These are phyloP conservation scores for Hydrotaea cyrtoneurina DNA, from an alignment of 2,888 invertebrate genomes.

Conservation along the genomic window DNA sequence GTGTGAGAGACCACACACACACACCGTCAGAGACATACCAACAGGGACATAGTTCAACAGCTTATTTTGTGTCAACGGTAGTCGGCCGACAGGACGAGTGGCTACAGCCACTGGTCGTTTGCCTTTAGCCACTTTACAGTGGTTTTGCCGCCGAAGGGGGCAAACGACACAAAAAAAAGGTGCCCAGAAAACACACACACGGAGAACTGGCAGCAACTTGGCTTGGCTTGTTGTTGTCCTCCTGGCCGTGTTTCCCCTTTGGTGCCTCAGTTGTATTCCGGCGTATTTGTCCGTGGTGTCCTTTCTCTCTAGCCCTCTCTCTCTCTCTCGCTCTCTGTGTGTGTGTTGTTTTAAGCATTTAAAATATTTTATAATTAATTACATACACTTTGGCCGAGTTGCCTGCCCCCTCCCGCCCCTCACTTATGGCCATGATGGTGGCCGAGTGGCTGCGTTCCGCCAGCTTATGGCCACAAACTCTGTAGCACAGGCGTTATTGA, in stretches of 20 bases:
- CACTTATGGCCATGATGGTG: not conserved
- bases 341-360: conserved; percentile 45
- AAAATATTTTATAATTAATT: conserved; percentile 52
- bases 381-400: not conserved
- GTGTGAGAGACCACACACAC: not conserved
- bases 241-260: conserved; percentile 8
- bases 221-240: not conserved
- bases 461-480: conserved; percentile 21
- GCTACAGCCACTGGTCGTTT: conserved; percentile 5
- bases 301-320: too few species aligned
- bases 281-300: not conserved
- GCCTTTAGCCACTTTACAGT: conserved; percentile 26
- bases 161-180: not conserved
- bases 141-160: not conserved
- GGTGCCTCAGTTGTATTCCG: not conserved
- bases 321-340: not conserved
- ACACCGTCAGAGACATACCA: not conserved
- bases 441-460: not conserved
- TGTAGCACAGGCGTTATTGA: conserved; percentile 32
- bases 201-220: not conserved
- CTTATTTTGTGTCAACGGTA: conserved; percentile 27
- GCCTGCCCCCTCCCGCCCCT: not conserved
- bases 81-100: not conserved
- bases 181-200: not conserved
- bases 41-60: conserved; percentile 18